Base-by-base conservation (phyloP, 1,140 invertebrate genomes). In the Formica exsecta region DNA sequence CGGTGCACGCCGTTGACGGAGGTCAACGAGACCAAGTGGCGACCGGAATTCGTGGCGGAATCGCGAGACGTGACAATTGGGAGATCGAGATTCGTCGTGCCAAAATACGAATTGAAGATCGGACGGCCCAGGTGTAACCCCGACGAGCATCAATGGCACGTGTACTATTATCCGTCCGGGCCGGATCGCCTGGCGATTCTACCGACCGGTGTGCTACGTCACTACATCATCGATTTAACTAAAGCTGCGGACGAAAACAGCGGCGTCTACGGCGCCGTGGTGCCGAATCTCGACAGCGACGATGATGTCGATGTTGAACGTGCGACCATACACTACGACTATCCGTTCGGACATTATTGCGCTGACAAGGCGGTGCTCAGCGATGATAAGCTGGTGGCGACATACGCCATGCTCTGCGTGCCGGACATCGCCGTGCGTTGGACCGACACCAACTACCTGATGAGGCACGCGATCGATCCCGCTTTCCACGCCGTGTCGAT, bases 391-490 rank as follows among this genome's bases (percentile, higher is more conserved):
- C 71, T 95, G 0, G 92, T 95, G 3, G 96, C 96, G 0, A 95
- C 96, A 74, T 98, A 97, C 93, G 97, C 97, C 0, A 95, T 96
- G 87, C 96, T 98, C 16, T 98, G 98, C 92, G 95, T 96, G 32
- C 97, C 97, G 13, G 96, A 97, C 86, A 96, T 96, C 44, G 95
- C 96, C 74, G 95, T 96, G 41, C 96, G 96, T 88, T 97, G 97
- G 97, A 96, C 95, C 61, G 96, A 97, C 86, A 96, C 96, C 0
- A 96, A 96, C 92, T 97, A 97, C 92, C 89, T 98, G 22, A 96
- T 98, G 94, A 96, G 96, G 68, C 97, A 97, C 93, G 96, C 98
- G 48, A 92, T 98, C 0, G 97, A 98, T 94, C 97, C 97, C 19
- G 94, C 97, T 57, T 97, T 97, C 74, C 97, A 97, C 92, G 96